Evolutionary conservation across 2,113 vertebrate genomes (phyloP).

Genomic region (Pelmatolapia mariae): DNA sequence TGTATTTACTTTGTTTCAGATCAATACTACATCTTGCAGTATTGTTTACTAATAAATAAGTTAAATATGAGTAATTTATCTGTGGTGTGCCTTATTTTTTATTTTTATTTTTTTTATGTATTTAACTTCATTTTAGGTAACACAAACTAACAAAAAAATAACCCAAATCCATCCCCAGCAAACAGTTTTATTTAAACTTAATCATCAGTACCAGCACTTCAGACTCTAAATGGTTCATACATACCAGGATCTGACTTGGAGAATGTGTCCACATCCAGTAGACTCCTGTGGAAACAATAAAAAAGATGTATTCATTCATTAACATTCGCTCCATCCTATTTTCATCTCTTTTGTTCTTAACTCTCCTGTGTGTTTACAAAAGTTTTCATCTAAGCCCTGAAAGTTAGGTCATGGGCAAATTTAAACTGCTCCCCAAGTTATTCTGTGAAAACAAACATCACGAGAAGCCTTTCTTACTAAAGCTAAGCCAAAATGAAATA

Average conservation of each 20-base stretch:
- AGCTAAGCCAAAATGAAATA: neutral
- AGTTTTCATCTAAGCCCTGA: neutral
- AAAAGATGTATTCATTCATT: neutral
- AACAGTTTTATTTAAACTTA: neutral
- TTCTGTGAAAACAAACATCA: neutral
- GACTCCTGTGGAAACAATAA: conserved; percentile 73
- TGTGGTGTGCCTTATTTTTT: neutral
- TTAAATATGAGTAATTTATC: neutral
- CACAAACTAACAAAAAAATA: neutral
- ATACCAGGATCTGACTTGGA: conserved; percentile 94
- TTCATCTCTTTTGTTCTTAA: neutral
- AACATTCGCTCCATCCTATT: neutral
- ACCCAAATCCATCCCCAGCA: neutral
- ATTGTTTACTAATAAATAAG: neutral
- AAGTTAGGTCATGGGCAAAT: neutral
- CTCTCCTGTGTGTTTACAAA: neutral
- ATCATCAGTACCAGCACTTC: neutral
- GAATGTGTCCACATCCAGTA: conserved; percentile 94
- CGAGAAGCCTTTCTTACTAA: neutral
- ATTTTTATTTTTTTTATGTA: neutral
- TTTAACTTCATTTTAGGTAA: neutral
- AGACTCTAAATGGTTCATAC: conserved; percentile 25
- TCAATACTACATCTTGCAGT: neutral
- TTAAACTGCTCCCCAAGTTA: neutral
- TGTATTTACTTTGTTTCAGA: neutral